Conservation (phyloP, 2,888 invertebrate species). For the Lasioglossum lativentre region DNA sequence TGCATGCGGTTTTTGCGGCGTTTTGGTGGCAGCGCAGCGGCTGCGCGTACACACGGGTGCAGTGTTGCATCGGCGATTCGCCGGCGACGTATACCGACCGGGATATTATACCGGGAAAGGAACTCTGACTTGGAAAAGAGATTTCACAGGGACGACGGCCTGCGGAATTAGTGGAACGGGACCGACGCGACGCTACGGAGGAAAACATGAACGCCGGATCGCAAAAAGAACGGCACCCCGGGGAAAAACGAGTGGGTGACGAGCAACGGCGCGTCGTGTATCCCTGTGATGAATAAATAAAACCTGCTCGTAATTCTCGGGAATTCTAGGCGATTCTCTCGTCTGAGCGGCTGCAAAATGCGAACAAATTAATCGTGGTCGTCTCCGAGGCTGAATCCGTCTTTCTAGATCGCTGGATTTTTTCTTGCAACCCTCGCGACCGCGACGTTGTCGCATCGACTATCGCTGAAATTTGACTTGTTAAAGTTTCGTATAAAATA, state of each 20-base stretch:
- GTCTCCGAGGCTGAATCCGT: not conserved
- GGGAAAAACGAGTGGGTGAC: not conserved
- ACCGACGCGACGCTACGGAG: too few relatives aligned
- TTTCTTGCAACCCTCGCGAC: not conserved
- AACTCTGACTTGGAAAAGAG: constrained; percentile 34
- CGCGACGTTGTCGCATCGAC: too few relatives aligned
- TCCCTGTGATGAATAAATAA: constrained; percentile 30
- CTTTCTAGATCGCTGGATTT: not conserved
- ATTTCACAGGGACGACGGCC: constrained; percentile 26
- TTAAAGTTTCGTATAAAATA: not conserved
- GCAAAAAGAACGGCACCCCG: not conserved
- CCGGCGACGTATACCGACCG: constrained; percentile 35
- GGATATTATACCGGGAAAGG: constrained; percentile 36
- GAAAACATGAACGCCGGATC: constrained; percentile 1
- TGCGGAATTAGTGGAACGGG: constrained; percentile 28
- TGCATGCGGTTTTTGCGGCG: constrained; percentile 40
- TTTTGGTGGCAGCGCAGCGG: constrained; percentile 21
- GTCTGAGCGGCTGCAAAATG: not conserved
- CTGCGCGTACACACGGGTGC: not conserved
- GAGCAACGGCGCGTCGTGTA: not conserved
- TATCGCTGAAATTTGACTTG: not conserved
- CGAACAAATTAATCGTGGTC: not conserved
- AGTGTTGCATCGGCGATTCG: not conserved
- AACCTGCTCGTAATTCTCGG: constrained; percentile 22
- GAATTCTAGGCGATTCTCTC: constrained; percentile 18